These are phyloP conservation scores for Drymodes brunneopygia DNA, from an alignment of 2,113 vertebrate species.

Conservation along the genomic window DNA sequence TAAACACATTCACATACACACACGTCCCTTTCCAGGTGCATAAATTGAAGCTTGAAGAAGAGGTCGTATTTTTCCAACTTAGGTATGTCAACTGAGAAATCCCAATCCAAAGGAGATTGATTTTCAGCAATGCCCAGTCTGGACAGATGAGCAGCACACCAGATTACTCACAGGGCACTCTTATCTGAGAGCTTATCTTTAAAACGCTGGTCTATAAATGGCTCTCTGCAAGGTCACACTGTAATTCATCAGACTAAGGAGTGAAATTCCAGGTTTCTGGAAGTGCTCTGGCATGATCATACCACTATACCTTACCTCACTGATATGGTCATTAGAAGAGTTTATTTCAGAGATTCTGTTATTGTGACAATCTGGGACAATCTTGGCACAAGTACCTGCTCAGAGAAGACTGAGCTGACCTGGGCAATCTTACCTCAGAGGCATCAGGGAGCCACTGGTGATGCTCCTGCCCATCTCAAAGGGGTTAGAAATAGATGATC, in stretches of 20 bases:
- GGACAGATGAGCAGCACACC: not conserved
- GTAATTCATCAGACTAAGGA: not conserved
- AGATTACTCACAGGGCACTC: constrained; percentile 19
- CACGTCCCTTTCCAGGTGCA: not conserved
- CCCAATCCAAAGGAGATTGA: not conserved
- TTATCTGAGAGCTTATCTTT: constrained; percentile 21
- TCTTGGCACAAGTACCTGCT: not conserved
- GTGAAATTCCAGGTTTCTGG: not conserved
- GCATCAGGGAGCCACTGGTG: not conserved
- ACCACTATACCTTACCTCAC: fast-evolving
- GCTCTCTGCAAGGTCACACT: not conserved
- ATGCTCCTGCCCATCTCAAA: not conserved
- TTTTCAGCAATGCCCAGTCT: not conserved
- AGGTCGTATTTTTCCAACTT: not conserved
- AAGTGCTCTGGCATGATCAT: not conserved
- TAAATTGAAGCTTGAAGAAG: not conserved
- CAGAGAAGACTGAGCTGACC: not conserved
- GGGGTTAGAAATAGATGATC: not conserved
- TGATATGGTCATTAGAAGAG: not conserved
- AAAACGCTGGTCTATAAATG: not conserved
- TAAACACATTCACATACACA: not conserved
- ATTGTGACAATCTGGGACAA: not conserved
- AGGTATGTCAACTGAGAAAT: not conserved
- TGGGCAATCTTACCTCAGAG: not conserved
- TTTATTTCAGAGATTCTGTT: not conserved